These are phyloP conservation scores for Petrocephalus microphthalmus DNA, from an alignment of 2,113 vertebrate species.

Conservation along the genomic window DNA sequence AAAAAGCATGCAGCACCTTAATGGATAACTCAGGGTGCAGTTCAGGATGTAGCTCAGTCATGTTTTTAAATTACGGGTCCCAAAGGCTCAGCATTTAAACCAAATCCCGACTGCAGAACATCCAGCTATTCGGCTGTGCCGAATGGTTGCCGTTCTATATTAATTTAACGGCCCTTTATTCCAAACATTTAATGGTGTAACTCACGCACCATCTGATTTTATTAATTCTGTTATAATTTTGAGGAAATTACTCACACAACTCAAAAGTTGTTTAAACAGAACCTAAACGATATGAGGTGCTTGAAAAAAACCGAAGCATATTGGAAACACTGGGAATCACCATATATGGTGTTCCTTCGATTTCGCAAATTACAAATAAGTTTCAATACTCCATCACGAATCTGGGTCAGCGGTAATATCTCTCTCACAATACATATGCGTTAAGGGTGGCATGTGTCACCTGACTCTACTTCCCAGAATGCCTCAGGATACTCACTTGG, in stretches of 20 bases:
- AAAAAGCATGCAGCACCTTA: not conserved
- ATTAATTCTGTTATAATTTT: slow-evolving; percentile 5
- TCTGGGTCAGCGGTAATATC: not conserved
- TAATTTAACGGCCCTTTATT: not conserved
- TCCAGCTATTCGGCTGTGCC: not conserved
- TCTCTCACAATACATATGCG: not conserved
- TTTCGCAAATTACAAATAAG: not conserved
- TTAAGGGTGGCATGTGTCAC: not conserved
- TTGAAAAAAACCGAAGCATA: not conserved
- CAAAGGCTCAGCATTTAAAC: not conserved
- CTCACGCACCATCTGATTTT: not conserved
- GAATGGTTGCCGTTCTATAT: not conserved
- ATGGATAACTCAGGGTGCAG: not conserved
- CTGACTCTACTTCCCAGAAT: not conserved
- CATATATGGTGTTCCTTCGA: not conserved
- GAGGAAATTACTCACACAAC: not conserved
- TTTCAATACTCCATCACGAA: not conserved
- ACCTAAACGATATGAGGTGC: not conserved
- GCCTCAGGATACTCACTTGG: not conserved
- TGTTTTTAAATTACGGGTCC: not conserved
- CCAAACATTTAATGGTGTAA: not conserved
- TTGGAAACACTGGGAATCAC: not conserved
- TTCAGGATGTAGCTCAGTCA: not conserved
- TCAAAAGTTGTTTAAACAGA: not conserved
- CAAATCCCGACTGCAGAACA: not conserved